Evolutionary conservation across 2,113 vertebrate genomes (phyloP), one percentile per base, ranked within the genome.

Genomic region (Syngnathus typhle): DNA sequence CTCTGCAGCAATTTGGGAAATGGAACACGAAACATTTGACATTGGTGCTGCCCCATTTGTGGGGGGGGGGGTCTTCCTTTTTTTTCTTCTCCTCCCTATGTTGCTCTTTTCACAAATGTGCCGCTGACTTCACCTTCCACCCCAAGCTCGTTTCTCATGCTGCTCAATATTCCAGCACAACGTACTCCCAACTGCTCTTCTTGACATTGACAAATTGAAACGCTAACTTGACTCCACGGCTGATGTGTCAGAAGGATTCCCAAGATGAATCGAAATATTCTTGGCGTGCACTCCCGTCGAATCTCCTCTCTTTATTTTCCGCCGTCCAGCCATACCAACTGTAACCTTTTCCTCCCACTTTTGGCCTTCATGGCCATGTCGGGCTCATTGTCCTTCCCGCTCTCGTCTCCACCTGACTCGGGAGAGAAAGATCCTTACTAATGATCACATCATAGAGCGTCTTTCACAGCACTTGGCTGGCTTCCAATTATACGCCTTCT

Each of bases 401-500:
- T 59, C 47, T 49, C 51, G 51, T 16, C 60, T 38, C 39, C 69
- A 52, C 63, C 64, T 70, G 36, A 68, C 44, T 76, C 73, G 55
- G 47, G 67, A 71, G 71, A 49, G 70, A 75, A 60, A 39, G 82
- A 69, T 82, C 75, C 59, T 67, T 64, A 81, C 68, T 82, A 85
- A 87, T 87, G 78, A 84, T 80, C 77, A 81, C 73, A 82, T 81
- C 78, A 65, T 72, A 77, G 78, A 71, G 73, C 15, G 58, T 77
- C 73, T 71, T 74, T 74, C 73, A 54, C 27, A 7, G 71, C 46
- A 37, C 75, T 78, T 77, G 27, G 68, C 73, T 67, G 43, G 47
- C 73, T 77, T 52, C 76, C 79, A 88, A 85, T 88, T 88, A 86
- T 46, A 78, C 74, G 71, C 67, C 73, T 72, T 79, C 60, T n/a